Evolutionary conservation across 2,797 vertebrate genomes (phyloP), one percentile per base, ranked within the genome.

Genomic region (Lagorchestes hirsutus): DNA sequence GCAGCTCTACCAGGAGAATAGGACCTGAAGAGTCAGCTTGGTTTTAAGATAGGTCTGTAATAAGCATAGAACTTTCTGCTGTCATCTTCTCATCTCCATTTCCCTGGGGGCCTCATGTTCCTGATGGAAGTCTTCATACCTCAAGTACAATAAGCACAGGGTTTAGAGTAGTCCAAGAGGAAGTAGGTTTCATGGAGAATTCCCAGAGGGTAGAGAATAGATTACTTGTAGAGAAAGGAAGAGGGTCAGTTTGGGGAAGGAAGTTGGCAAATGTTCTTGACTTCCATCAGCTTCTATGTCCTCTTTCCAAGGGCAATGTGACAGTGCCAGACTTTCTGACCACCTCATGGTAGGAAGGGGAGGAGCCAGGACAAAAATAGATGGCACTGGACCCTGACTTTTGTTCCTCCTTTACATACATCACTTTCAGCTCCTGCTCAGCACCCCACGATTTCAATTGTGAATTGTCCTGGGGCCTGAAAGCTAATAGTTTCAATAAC

Each of bases 121-220:
- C 11, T 5, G 59, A 57, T 50, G 82, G 91, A 91, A 74, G 28
- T 90, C 50, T 95, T 56, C 50, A 56, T 28, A 34, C 54, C 11
- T 62, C 14, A 55, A 34, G 2, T 46, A 34, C 31, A 13, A 91
- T 55, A 93, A 59, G 4, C 14, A 13, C 59, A 92, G 2, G 14
- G 0, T 46, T 93, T 54, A 90, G 31, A 12, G 46, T 28, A n/a
- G 92, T 22, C 90, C 67, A 93, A 93, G 56, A 56, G 59, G 62
- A 74, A 55, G 40, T 58, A 95, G 24, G 18, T 22, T 91, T 96
- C 54, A 74, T 27, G 4, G n/a, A 91, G 82, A 93, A 57, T 92
- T 1, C n/a, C 46, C 34, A 50, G 31, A 59, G 24, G 92, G 31
- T n/a, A 91, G 40, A 94, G 10, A 93, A 9, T 54, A 90, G 62